Percentiles rank a stretch among this genome's conserved stretches.
phyloP scores from a whole-genome alignment of 2,888 invertebrate genomes.

The Ophion costatus region DNA sequence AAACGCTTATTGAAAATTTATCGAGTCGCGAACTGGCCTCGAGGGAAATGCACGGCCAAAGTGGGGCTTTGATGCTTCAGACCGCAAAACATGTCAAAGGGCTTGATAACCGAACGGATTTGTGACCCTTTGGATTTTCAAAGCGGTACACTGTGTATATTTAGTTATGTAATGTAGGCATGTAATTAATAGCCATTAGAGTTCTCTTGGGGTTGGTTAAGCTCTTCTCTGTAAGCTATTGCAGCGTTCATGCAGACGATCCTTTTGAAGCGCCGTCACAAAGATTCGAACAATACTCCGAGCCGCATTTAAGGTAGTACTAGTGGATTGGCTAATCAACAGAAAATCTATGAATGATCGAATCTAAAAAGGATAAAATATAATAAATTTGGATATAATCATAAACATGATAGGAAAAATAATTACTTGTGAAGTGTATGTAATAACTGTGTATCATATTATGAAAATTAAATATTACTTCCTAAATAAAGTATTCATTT shows the following conservation, averaged over 20 bases:
- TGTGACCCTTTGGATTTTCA: constrained; percentile 17
- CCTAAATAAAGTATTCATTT: too few relatives aligned
- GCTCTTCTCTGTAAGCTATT: too few relatives aligned
- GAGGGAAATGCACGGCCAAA: constrained; percentile 1
- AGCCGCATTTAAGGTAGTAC: constrained; percentile 25
- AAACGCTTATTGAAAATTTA: constrained; percentile 46
- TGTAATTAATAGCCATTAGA: constrained; percentile 26
- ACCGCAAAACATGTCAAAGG: constrained; percentile 30
- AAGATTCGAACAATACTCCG: constrained; percentile 6
- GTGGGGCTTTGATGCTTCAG: constrained; percentile 23
- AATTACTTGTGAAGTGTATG: too few relatives aligned
- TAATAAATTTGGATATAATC: too few relatives aligned
- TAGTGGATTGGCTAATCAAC: too few relatives aligned
- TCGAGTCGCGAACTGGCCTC: constrained; percentile 16
- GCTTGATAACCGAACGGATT: constrained; percentile 35
- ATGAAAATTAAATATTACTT: too few relatives aligned
- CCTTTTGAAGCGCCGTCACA: constrained; percentile 34
- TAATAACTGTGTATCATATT: too few relatives aligned
- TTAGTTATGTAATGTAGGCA: constrained; percentile 11
- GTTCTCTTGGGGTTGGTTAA: neutral
- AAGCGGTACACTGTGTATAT: constrained; percentile 3
- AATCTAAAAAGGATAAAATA: too few relatives aligned
- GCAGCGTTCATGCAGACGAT: neutral
- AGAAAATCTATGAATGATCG: too few relatives aligned
- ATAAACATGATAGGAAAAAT: too few relatives aligned